These are phyloP conservation scores for Drosophila mimica DNA, from an alignment of 2,888 invertebrate species.

Conservation along the genomic window DNA sequence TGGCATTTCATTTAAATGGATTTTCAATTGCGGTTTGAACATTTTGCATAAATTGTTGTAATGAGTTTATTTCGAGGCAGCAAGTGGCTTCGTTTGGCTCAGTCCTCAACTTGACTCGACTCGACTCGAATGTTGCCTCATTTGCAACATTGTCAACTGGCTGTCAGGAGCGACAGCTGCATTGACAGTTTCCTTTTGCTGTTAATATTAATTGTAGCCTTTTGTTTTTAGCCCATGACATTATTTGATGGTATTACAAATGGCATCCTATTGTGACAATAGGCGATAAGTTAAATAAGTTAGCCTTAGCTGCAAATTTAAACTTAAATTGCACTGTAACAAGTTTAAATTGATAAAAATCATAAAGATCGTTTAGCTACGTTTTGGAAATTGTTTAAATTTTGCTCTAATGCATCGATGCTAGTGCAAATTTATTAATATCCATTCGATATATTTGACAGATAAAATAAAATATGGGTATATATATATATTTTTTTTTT, in stretches of 20 bases:
- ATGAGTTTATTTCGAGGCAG: constrained; percentile 76
- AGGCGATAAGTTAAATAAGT: background rate
- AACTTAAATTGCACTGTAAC: background rate
- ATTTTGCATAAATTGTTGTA: constrained; percentile 83
- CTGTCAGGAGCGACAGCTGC: constrained; percentile 67
- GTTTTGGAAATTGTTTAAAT: background rate
- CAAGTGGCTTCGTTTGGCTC: constrained; percentile 68
- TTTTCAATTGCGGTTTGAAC: constrained; percentile 83
- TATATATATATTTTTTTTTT: too few relatives aligned
- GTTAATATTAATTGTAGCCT: constrained; percentile 71
- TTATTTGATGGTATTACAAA: constrained; percentile 37
- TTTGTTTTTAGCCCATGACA: constrained; percentile 29
- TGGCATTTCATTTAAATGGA: constrained; percentile 82
- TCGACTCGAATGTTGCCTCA: constrained; percentile 35
- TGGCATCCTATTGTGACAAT: constrained; percentile 7
- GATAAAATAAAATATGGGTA: too few relatives aligned
- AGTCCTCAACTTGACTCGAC: constrained; percentile 4
- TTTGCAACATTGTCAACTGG: constrained; percentile 73
- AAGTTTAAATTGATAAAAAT: background rate
- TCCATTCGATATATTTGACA: background rate
- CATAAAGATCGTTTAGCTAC: background rate
- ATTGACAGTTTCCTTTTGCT: constrained; percentile 73
- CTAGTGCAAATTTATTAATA: background rate
- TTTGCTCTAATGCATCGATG: background rate
- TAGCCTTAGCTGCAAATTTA: too few relatives aligned